Conservation (phyloP, 2,797 vertebrate genomes). For the Taenioides sp. region DNA sequence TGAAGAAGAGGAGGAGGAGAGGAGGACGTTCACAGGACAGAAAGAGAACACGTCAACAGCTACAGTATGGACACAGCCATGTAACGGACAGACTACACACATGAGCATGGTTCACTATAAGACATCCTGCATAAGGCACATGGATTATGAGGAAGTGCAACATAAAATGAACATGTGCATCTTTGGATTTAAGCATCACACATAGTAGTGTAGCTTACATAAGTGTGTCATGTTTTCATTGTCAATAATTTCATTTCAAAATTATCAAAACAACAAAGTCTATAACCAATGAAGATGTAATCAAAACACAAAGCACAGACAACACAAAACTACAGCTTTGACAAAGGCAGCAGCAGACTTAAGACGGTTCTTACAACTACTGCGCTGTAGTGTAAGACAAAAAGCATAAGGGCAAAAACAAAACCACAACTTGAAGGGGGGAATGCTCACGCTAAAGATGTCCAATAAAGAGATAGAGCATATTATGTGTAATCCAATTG, state of each 20-base stretch:
- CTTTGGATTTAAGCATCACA: background rate
- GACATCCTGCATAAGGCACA: slow-evolving; percentile 27
- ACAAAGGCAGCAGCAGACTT: slow-evolving; percentile 30
- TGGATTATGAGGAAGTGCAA: slow-evolving; percentile 14
- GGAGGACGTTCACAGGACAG: slow-evolving; percentile 90
- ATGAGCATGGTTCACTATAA: slow-evolving; percentile 50
- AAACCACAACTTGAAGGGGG: background rate
- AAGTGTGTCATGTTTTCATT: background rate
- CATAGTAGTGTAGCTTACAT: background rate
- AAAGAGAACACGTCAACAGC: slow-evolving; percentile 99
- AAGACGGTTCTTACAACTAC: slow-evolving; percentile 42
- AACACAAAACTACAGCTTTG: slow-evolving; percentile 9
- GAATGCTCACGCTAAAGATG: background rate
- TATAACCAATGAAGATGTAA: background rate
- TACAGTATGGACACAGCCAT: slow-evolving; percentile 74
- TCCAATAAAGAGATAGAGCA: background rate
- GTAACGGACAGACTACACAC: slow-evolving; percentile 55
- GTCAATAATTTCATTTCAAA: background rate
- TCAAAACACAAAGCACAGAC: slow-evolving; percentile 22
- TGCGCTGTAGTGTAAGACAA: slow-evolving; percentile 35
- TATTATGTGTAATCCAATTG: background rate
- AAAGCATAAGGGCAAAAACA: background rate
- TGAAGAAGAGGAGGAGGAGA: slow-evolving; percentile 79
- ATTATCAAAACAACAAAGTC: background rate
- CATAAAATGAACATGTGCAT: too few relatives aligned